Evolutionary conservation across 2,888 invertebrate genomes (phyloP).

Genomic region (Abrostola triplasia): DNA sequence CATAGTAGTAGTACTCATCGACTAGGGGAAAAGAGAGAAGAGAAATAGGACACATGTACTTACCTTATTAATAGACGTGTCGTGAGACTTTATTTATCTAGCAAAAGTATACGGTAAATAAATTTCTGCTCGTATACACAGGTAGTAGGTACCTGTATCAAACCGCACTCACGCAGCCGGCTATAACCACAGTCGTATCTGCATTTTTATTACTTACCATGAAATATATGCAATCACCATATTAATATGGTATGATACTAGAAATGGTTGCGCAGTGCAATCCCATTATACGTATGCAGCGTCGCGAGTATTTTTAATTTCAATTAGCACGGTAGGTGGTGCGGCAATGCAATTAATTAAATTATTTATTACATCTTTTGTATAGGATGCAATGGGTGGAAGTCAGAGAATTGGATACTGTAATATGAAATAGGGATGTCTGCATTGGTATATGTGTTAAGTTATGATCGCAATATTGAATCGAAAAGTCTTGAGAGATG

Average conservation of each 20-base stretch:
- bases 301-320: conserved; percentile 33
- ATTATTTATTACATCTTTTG: conserved; percentile 24
- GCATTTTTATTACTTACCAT: conserved; percentile 16
- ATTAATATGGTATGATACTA: not conserved
- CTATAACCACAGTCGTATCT: conserved; percentile 9
- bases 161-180: conserved; percentile 4
- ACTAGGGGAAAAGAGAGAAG: too few species aligned
- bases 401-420: too few species aligned
- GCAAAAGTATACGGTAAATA: too few species aligned
- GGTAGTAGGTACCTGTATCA: too few species aligned
- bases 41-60: too few species aligned
- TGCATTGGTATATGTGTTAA: too few species aligned
- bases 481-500: too few species aligned
- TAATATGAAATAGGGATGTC: too few species aligned
- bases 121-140: not conserved
- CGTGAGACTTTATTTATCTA: too few species aligned
- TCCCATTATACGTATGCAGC: conserved; percentile 15
- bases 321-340: conserved; percentile 29
- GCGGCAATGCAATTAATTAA: conserved; percentile 15
- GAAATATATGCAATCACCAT: conserved; percentile 28
- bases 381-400: conserved; percentile 5
- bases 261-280: conserved; percentile 11
- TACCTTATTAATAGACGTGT: too few species aligned
- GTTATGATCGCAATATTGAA: too few species aligned
- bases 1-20: too few species aligned